phyloP scores from a whole-genome alignment of 2,888 invertebrate species.

The Amphipyra berbera region DNA sequence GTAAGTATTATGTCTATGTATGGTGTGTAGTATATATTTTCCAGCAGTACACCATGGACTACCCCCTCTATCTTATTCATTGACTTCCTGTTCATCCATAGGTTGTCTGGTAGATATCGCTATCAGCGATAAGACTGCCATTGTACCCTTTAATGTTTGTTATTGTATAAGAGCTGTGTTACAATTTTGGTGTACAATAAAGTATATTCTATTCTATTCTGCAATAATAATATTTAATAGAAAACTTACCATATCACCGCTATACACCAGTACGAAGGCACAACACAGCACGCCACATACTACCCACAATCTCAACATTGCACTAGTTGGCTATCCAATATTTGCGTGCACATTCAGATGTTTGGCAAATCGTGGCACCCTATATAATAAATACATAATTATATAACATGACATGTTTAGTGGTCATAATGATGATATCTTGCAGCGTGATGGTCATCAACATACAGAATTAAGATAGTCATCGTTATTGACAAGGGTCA shows the following conservation, averaged over 20 bases:
- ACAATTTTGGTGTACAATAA: too few species aligned
- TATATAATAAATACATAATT: conserved; percentile 45
- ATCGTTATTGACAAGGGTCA: neutral
- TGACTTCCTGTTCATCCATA: too few species aligned
- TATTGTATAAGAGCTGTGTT: too few species aligned
- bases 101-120: too few species aligned
- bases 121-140: too few species aligned
- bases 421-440: conserved; percentile 45
- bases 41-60: too few species aligned
- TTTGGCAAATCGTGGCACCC: conserved; percentile 9
- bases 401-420: conserved; percentile 26
- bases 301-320: conserved; percentile 28
- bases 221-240: neutral
- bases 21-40: too few species aligned
- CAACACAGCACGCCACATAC: conserved; percentile 19
- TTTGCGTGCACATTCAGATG: neutral
- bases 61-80: too few species aligned
- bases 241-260: conserved; percentile 42
- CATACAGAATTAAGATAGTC: neutral
- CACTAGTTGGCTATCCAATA: conserved; percentile 1
- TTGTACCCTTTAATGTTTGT: too few species aligned
- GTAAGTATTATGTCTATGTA: too few species aligned
- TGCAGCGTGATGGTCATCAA: conserved; percentile 2
- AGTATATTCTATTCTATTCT: too few species aligned
- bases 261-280: neutral